Evolutionary conservation across 2,888 invertebrate species (phyloP).

Genomic region (Zeuzera pyrina): DNA sequence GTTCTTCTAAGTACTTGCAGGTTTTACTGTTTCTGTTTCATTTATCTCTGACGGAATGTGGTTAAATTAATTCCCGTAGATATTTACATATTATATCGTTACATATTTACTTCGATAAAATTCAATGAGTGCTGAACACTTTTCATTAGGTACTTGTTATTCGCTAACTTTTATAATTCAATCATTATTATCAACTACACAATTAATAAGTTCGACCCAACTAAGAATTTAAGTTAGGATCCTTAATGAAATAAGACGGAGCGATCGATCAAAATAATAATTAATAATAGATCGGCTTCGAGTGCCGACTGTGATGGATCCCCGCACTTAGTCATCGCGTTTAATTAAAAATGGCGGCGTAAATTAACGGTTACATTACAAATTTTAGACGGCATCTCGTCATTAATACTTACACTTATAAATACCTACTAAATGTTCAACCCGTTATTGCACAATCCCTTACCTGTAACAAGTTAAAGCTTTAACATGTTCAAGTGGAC

Average conservation of each 20-base stretch:
- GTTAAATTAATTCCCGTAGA: too few relatives aligned
- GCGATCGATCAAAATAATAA: constrained; percentile 71
- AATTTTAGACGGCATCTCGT: constrained; percentile 39
- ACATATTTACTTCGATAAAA: too few relatives aligned
- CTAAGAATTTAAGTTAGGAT: constrained; percentile 42
- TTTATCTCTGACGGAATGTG: too few relatives aligned
- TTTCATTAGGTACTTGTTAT: too few relatives aligned
- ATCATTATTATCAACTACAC: constrained; percentile 29
- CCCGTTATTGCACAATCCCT: constrained; percentile 23
- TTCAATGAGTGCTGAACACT: too few relatives aligned
- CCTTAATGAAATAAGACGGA: constrained; percentile 64
- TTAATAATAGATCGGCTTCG: constrained; percentile 62
- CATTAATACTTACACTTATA: constrained; percentile 37
- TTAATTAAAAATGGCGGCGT: constrained; percentile 65
- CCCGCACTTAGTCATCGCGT: constrained; percentile 66
- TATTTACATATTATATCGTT: too few relatives aligned
- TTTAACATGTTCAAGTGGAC: constrained; percentile 23
- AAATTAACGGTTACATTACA: constrained; percentile 63
- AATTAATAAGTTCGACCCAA: constrained; percentile 47
- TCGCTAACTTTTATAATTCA: neutral
- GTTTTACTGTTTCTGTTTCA: too few relatives aligned
- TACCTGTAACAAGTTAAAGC: constrained; percentile 1
- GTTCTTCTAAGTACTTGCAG: too few relatives aligned
- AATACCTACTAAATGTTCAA: constrained; percentile 24
- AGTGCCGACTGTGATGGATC: constrained; percentile 57